phyloP scores from a whole-genome alignment of 2,888 invertebrate species.

The Meganola albula region DNA sequence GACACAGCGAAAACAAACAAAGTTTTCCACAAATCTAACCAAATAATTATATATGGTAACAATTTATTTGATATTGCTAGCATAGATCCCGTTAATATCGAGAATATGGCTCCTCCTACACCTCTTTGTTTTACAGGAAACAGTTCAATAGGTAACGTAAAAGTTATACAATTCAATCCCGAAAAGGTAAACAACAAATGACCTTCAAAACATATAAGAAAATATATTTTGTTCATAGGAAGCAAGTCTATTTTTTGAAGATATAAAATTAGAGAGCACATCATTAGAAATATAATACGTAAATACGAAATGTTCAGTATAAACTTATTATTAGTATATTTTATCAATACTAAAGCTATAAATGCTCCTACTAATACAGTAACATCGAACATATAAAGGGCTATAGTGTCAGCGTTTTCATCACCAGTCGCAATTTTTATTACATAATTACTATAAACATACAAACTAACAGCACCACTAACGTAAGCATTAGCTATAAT shows the following conservation, averaged over 20 bases:
- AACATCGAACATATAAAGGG: neutral
- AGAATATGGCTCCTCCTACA: constrained; percentile 18
- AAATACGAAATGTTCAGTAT: constrained; percentile 8
- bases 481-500: constrained; percentile 1
- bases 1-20: constrained; percentile 11
- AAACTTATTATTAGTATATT: constrained; percentile 15
- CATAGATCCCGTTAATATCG: constrained; percentile 14
- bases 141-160: constrained; percentile 17
- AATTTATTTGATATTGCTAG: constrained; percentile 14
- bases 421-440: constrained; percentile 1
- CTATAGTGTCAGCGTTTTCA: neutral
- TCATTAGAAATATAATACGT: constrained; percentile 4
- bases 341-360: constrained; percentile 13
- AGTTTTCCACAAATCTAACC: constrained; percentile 13
- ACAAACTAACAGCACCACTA: neutral
- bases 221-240: neutral
- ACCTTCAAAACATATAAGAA: constrained; percentile 10
- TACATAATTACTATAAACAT: neutral
- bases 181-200: constrained; percentile 9
- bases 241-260: constrained; percentile 1
- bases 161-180: constrained; percentile 15
- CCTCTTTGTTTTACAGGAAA: constrained; percentile 28
- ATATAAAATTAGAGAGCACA: neutral
- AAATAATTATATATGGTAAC: constrained; percentile 12
- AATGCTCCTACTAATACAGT: constrained; percentile 7